Evolutionary conservation across 2,888 invertebrate genomes (phyloP).

Genomic region (Xylota segnis): DNA sequence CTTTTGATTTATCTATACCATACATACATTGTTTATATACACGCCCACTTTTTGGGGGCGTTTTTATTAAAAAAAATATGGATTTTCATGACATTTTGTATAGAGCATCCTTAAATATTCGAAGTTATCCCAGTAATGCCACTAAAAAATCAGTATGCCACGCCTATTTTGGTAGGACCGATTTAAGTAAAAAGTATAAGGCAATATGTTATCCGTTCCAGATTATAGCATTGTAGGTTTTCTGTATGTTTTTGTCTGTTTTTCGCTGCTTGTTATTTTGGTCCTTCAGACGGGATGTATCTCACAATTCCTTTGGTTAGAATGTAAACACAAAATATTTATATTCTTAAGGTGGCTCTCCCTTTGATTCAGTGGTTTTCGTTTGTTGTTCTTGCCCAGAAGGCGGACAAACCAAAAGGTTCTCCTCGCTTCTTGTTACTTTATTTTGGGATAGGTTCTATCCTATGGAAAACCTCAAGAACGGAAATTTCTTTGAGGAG

Average conservation of each 20-base stretch:
- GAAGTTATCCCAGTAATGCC: too few species aligned
- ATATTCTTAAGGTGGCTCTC: background rate
- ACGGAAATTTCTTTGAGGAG: background rate
- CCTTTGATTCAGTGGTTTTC: background rate
- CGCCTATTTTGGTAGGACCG: too few species aligned
- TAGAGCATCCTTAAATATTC: too few species aligned
- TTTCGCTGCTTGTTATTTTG: background rate
- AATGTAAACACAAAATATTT: conserved; percentile 10
- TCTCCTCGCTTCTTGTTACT: background rate
- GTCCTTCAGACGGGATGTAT: background rate
- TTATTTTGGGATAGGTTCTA: background rate
- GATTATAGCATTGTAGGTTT: too few species aligned
- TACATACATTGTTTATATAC: too few species aligned
- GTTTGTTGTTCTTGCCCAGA: background rate
- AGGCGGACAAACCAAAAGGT: background rate
- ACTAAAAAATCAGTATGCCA: too few species aligned
- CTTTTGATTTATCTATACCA: too few species aligned
- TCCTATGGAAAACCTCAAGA: background rate
- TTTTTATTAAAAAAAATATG: too few species aligned
- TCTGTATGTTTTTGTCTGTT: background rate
- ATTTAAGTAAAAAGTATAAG: too few species aligned
- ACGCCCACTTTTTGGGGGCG: too few species aligned
- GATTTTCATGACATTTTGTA: too few species aligned
- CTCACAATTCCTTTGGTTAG: background rate
- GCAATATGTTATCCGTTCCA: too few species aligned